These are phyloP conservation scores for Patella ulyssiponensis DNA, from an alignment of 2,888 invertebrate genomes.

Conservation along the genomic window DNA sequence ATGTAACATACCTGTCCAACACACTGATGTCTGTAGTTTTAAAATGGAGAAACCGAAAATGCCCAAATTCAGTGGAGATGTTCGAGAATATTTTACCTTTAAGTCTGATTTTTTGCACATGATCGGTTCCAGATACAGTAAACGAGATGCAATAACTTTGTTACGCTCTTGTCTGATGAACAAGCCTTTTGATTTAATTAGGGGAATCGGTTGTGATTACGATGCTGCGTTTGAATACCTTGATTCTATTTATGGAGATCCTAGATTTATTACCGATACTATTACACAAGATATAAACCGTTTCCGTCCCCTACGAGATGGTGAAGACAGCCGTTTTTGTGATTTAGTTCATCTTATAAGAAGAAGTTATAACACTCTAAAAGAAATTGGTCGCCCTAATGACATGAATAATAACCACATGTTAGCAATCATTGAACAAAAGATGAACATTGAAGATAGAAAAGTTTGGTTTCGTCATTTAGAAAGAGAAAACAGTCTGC, in stretches of 20 bases:
- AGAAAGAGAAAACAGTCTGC: slow-evolving; percentile 1
- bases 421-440: slow-evolving; percentile 1
- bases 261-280: background rate
- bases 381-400: background rate
- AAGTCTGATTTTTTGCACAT: slow-evolving; percentile 2
- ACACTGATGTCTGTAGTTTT: background rate
- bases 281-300: background rate
- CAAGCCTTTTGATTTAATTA: background rate
- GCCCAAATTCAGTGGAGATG: background rate
- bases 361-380: background rate
- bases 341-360: background rate
- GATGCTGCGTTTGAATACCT: slow-evolving; percentile 6
- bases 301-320: slow-evolving; percentile 1
- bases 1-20: background rate
- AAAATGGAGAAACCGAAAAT: slow-evolving; percentile 10
- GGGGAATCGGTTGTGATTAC: background rate
- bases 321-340: background rate
- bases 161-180: background rate
- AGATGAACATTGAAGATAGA: background rate
- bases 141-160: background rate
- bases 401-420: background rate
- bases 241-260: slow-evolving; percentile 7
- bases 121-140: background rate
- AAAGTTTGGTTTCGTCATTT: background rate
- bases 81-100: background rate